phyloP scores from a whole-genome alignment of 2,888 invertebrate species.

The Euzophera pinguis region DNA sequence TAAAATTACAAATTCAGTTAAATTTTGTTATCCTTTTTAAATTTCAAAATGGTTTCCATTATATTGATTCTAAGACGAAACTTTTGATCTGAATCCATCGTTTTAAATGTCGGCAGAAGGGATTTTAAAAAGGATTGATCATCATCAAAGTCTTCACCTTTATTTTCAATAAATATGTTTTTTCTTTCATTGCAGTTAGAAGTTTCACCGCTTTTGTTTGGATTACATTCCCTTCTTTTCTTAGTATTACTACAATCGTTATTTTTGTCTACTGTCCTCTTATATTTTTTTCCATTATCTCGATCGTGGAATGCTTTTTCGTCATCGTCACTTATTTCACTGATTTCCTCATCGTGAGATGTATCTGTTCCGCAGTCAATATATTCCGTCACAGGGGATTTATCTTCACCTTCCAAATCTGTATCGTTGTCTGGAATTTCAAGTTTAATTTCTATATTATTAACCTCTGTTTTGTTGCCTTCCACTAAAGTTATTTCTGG shows the following conservation, averaged over 20 bases:
- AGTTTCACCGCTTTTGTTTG: background rate
- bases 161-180: background rate
- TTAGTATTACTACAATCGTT: background rate
- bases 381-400: background rate
- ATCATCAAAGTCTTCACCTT: background rate
- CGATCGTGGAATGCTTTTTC: background rate
- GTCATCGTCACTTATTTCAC: background rate
- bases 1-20: too few species aligned
- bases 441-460: background rate
- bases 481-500: too few species aligned
- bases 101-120: slow-evolving; percentile 4
- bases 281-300: background rate
- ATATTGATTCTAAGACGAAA: slow-evolving; percentile 7
- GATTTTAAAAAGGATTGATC: slow-evolving; percentile 7
- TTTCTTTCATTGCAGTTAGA: background rate
- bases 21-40: slow-evolving; percentile 1
- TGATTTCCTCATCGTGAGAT: background rate
- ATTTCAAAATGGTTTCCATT: slow-evolving; percentile 9
- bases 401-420: background rate
- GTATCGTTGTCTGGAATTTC: background rate
- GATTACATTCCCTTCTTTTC: background rate
- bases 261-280: background rate
- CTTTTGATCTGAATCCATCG: slow-evolving; percentile 3
- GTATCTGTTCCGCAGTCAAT: background rate
- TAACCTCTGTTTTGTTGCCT: background rate